Conservation (phyloP, 2,888 invertebrate species). For the Xanthia icteritia region DNA sequence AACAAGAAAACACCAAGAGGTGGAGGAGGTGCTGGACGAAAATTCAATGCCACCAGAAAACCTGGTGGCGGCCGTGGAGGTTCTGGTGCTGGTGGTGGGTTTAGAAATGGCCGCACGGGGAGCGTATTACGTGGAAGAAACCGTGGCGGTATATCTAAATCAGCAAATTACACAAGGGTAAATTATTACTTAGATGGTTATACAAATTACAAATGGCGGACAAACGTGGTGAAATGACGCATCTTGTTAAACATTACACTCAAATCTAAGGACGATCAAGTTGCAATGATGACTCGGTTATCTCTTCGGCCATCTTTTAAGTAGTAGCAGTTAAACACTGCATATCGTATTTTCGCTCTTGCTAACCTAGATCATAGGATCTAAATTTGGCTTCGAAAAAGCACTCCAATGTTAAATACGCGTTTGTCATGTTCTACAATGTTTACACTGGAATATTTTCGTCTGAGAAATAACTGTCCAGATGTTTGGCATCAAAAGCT, state of each 20-base stretch:
- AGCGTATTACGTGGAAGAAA: conserved; percentile 93
- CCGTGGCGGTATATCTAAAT: conserved; percentile 93
- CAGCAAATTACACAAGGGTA: conserved; percentile 93
- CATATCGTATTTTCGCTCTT: conserved; percentile 53
- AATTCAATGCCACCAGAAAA: conserved; percentile 84
- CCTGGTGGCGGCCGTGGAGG: conserved; percentile 82
- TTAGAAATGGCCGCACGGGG: conserved; percentile 89
- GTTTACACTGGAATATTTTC: conserved; percentile 49
- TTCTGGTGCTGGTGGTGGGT: conserved; percentile 76
- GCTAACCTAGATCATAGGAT: conserved; percentile 46
- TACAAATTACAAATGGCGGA: conserved; percentile 88
- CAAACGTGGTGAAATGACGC: conserved; percentile 84
- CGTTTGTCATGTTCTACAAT: conserved; percentile 45
- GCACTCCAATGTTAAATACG: conserved; percentile 37
- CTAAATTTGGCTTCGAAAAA: conserved; percentile 57
- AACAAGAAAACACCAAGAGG: conserved; percentile 94
- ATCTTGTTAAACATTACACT: conserved; percentile 65
- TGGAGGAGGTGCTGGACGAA: conserved; percentile 88
- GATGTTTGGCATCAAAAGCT: conserved; percentile 52
- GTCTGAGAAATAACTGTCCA: conserved; percentile 30
- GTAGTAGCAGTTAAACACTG: conserved; percentile 50
- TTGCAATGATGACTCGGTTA: conserved; percentile 49
- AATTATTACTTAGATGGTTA: conserved; percentile 83
- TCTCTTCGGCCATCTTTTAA: conserved; percentile 62
- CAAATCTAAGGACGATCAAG: conserved; percentile 50